These are phyloP conservation scores for Mythimna vitellina DNA, from an alignment of 2,888 invertebrate species.

Conservation along the genomic window DNA sequence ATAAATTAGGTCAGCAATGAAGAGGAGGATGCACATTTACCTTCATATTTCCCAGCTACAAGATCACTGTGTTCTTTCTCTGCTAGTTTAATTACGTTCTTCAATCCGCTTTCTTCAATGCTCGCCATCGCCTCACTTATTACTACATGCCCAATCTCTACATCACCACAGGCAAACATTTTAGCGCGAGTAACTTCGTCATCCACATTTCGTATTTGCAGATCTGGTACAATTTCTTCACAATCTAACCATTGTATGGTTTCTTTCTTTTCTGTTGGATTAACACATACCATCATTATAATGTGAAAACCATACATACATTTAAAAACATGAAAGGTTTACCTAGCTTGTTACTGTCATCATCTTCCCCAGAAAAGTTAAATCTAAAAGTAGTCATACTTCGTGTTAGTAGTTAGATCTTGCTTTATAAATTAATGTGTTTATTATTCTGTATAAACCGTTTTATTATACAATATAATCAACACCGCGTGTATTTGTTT, in stretches of 20 bases:
- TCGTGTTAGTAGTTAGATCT: neutral
- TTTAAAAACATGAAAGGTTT: neutral
- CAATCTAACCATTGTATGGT: slow-evolving; percentile 77
- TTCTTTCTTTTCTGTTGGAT: slow-evolving; percentile 54
- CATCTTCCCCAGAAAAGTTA: slow-evolving; percentile 75
- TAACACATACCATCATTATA: neutral
- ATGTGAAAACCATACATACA: neutral
- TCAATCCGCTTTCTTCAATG: slow-evolving; percentile 74
- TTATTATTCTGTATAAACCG: neutral
- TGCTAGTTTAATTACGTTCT: slow-evolving; percentile 86
- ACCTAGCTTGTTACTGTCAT: slow-evolving; percentile 60
- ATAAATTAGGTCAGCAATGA: neutral
- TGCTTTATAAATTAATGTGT: neutral
- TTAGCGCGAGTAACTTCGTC: slow-evolving; percentile 78
- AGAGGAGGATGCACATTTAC: slow-evolving; percentile 76
- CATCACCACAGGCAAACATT: slow-evolving; percentile 83
- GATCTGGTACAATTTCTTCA: slow-evolving; percentile 76
- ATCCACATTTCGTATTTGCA: slow-evolving; percentile 76
- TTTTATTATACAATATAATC: neutral
- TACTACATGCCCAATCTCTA: slow-evolving; percentile 87
- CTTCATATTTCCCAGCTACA: slow-evolving; percentile 95
- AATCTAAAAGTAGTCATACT: slow-evolving; percentile 77
- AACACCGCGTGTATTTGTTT: slow-evolving; percentile 24
- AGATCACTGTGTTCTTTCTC: slow-evolving; percentile 94
- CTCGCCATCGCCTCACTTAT: slow-evolving; percentile 79